Evolutionary conservation across 2,797 vertebrate species (phyloP), one percentile per base, ranked within the genome.

Genomic region (Gadopsis bispinosus): DNA sequence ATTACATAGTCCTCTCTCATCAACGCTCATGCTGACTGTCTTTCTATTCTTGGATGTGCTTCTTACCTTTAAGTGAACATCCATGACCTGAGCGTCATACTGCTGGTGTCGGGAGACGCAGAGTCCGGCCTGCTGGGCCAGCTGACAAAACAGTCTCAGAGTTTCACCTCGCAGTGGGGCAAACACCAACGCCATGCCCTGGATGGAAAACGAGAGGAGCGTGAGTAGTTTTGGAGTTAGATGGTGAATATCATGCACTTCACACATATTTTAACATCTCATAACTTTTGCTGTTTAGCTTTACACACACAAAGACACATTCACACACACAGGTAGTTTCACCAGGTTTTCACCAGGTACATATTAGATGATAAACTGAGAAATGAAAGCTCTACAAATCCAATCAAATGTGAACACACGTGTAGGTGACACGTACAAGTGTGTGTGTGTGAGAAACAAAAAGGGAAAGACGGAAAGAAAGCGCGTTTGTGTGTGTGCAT

Each of bases 61-160:
- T 73, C 81, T 65, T 85, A 99, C 98, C 98, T 98, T 97, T 79
- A 96, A 94, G 93, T 99, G 97, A 92, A 97, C 95, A 93, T 97
- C 95, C 95, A 96, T 99, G 95, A 99, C 96, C 93, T 97, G 95
- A 88, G 97, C 94, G 82, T 99, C 98, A 61, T 99, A 99, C 96
- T 97, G 97, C 95, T 97, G 96, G 92, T 96, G 96, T 92, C 96
- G 97, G 92, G 96, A 95, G 91, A 98, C 85, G 70, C 85, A 95
- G 89, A 99, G 96, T 89, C 97, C 97, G 16, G 95, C 95, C 93
- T 95, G 95, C 94, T 96, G 96, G 86, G 97, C 97, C 95, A 99
- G 95, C 77, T 93, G 95, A 95, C 96, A 97, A 91, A 99, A 99
- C 93, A 97, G 95, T 83, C 91, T 94, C 92, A 99, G 94, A 84